Evolutionary conservation across 2,888 invertebrate genomes (phyloP).

Genomic region (Alloplasta piceator): DNA sequence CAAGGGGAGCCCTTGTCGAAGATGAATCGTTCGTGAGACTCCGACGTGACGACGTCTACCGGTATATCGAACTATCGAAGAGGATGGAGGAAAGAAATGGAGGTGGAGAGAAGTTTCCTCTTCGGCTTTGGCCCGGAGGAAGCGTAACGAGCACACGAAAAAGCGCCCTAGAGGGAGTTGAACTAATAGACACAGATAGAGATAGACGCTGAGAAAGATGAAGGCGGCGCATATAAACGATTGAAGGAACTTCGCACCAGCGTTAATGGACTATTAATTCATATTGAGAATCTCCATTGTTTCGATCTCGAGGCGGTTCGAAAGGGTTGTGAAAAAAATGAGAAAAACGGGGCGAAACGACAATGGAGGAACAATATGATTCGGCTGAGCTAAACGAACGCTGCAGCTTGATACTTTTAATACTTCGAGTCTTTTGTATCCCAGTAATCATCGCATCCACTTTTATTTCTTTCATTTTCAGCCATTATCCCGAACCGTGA

Average conservation of each 20-base stretch:
- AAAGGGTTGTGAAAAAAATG: not conserved
- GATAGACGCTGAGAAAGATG: conserved; percentile 29
- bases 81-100: not conserved
- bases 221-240: conserved; percentile 34
- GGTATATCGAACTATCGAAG: conserved; percentile 28
- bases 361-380: not conserved
- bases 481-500: not conserved
- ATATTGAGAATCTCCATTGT: conserved; percentile 65
- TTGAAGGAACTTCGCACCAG: conserved; percentile 29
- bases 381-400: not conserved
- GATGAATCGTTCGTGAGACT: conserved; percentile 73
- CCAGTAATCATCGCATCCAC: not conserved
- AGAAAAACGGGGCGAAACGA: not conserved
- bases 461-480: not conserved
- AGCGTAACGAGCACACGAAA: no score
- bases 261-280: conserved; percentile 72
- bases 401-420: not conserved
- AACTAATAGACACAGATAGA: conserved; percentile 32
- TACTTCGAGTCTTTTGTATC: not conserved
- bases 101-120: conserved; percentile 25
- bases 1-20: conserved; percentile 67
- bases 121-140: no score
- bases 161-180: not conserved
- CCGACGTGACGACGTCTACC: conserved; percentile 66
- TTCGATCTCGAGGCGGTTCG: conserved; percentile 27